These are phyloP conservation scores for Embidobia sp. DNA, from an alignment of 2,888 invertebrate species.

Conservation along the genomic window DNA sequence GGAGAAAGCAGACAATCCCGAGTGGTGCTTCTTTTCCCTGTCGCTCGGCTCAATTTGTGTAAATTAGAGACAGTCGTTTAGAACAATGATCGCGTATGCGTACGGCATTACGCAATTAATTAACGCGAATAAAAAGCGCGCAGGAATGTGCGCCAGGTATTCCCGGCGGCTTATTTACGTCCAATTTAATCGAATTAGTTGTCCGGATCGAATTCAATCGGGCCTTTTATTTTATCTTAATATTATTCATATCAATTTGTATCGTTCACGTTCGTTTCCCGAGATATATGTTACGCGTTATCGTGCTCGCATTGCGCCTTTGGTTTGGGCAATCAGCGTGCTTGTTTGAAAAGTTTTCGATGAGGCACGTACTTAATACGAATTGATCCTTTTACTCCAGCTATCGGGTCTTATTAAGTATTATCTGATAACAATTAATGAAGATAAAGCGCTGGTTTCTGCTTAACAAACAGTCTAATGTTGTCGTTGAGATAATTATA, in stretches of 20 bases:
- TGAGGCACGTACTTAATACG: too few species aligned
- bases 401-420: too few species aligned
- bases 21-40: background rate
- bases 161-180: conserved; percentile 25
- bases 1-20: too few species aligned
- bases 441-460: too few species aligned
- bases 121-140: conserved; percentile 13
- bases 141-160: conserved; percentile 20
- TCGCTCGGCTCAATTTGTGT: conserved; percentile 8
- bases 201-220: conserved; percentile 19
- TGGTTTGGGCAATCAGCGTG: too few species aligned
- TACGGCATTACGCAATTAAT: conserved; percentile 35
- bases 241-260: conserved; percentile 55
- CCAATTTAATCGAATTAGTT: conserved; percentile 45
- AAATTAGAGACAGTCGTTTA: conserved; percentile 28
- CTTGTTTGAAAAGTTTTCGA: too few species aligned
- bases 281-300: too few species aligned
- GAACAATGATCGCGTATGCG: conserved; percentile 26
- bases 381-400: too few species aligned
- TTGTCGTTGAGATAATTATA: too few species aligned
- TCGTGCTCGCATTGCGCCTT: too few species aligned
- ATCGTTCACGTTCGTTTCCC: conserved; percentile 8
- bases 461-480: too few species aligned
- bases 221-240: conserved; percentile 44
- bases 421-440: too few species aligned